Conservation (phyloP, 2,888 invertebrate genomes). For the Melieria omissa region DNA sequence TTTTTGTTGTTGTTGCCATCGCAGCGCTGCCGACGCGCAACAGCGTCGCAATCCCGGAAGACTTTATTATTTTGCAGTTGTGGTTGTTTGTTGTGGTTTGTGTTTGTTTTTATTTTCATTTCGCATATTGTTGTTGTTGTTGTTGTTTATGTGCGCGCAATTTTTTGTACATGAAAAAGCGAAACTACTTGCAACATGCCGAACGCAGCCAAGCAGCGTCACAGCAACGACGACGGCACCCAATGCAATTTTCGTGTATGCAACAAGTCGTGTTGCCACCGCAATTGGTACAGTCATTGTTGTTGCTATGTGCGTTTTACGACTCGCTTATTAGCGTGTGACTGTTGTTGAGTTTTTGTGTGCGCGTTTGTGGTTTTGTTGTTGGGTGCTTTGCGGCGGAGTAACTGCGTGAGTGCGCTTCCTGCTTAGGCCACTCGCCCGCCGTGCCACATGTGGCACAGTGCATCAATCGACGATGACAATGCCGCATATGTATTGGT, state of each 20-base stretch:
- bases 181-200: too few relatives aligned
- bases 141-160: not conserved
- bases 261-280: not conserved
- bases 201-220: too few relatives aligned
- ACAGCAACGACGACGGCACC: not conserved
- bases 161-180: not conserved
- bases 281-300: not conserved
- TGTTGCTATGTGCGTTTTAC: not conserved
- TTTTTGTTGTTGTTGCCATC: too few relatives aligned
- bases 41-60: constrained; percentile 30
- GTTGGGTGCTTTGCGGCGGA: not conserved
- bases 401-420: not conserved
- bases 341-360: not conserved
- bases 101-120: not conserved
- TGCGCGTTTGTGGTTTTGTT: not conserved
- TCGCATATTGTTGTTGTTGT: not conserved
- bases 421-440: too few relatives aligned
- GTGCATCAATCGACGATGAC: too few relatives aligned
- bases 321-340: not conserved
- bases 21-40: constrained; percentile 3
- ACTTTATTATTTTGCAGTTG: constrained; percentile 9
- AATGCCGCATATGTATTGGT: too few relatives aligned
- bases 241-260: constrained; percentile 12
- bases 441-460: too few relatives aligned
- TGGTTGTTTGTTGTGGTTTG: constrained; percentile 5